Evolutionary conservation across 30 jellyfish, hydroid and myxozoan species (phyloP).

Genomic region (Chrysaora quinquecirrha): DNA sequence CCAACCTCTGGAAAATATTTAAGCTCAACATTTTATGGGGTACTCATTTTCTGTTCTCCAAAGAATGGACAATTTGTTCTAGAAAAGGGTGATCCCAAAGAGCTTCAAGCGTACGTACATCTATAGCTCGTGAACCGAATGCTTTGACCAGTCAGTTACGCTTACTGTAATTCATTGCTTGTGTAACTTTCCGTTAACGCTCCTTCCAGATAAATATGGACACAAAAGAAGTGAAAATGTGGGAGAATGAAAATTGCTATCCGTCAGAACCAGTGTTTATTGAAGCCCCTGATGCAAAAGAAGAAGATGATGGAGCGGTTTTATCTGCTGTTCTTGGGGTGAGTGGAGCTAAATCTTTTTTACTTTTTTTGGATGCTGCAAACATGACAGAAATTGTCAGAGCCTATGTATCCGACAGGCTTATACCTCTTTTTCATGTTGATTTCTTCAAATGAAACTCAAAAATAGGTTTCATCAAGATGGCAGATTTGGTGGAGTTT

Average conservation of each 20-base stretch:
- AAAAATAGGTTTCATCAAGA: too few relatives aligned
- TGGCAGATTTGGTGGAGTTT: too few relatives aligned
- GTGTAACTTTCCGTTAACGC: too few relatives aligned
- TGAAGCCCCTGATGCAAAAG: constrained; percentile 40
- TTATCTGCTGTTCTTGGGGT: constrained; percentile 72
- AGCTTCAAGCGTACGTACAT: too few relatives aligned
- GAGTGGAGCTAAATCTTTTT: constrained; percentile 61
- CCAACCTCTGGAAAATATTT: too few relatives aligned
- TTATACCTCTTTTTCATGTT: constrained; percentile 52
- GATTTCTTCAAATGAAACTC: constrained; percentile 20
- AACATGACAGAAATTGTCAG: constrained; percentile 62
- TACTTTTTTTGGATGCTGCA: constrained; percentile 52
- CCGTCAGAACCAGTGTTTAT: constrained; percentile 83
- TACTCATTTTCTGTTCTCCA: too few relatives aligned
- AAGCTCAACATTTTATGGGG: too few relatives aligned
- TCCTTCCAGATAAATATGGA: constrained; percentile 58
- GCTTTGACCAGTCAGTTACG: too few relatives aligned
- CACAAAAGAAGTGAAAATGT: constrained; percentile 46
- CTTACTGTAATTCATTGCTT: too few relatives aligned
- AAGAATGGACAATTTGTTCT: too few relatives aligned
- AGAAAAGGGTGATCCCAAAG: too few relatives aligned
- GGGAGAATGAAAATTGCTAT: constrained; percentile 63
- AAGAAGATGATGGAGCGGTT: constrained; percentile 82
- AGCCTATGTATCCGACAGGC: constrained; percentile 52
- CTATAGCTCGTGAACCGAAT: too few relatives aligned